Conservation (phyloP, 2,888 invertebrate species). For the Thera britannica region DNA sequence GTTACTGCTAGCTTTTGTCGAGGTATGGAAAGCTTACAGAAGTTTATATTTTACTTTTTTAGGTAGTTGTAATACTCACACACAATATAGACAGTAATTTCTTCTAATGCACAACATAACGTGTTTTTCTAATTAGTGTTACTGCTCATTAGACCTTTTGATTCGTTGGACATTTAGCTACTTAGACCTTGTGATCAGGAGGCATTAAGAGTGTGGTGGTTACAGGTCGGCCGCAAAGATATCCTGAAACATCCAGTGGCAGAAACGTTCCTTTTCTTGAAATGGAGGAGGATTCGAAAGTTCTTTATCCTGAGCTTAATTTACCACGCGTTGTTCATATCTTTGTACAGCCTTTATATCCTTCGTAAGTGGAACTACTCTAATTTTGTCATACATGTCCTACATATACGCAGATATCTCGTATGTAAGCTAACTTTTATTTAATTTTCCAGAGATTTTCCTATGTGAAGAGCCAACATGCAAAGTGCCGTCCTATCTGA, state of each 20-base stretch:
- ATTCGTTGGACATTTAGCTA: too few relatives aligned
- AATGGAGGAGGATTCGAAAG: constrained; percentile 93
- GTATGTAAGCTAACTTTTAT: not conserved
- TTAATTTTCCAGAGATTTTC: constrained; percentile 76
- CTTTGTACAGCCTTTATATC: constrained; percentile 90
- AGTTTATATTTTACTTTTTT: not conserved
- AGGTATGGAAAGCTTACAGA: constrained; percentile 62
- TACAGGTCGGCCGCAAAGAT: constrained; percentile 89
- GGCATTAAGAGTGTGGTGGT: not conserved
- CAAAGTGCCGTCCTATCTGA: constrained; percentile 67
- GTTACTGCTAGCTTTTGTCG: constrained; percentile 88
- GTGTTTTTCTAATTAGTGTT: too few relatives aligned
- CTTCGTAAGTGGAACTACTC: constrained; percentile 77
- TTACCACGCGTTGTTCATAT: constrained; percentile 91
- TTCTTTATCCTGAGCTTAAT: constrained; percentile 92
- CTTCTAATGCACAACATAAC: too few relatives aligned
- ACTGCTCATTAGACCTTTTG: too few relatives aligned
- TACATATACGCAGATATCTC: not conserved
- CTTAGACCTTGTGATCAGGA: not conserved
- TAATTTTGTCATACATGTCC: too few relatives aligned
- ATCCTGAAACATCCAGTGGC: constrained; percentile 93
- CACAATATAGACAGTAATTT: too few relatives aligned
- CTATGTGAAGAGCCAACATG: constrained; percentile 76
- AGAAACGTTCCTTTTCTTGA: constrained; percentile 92
- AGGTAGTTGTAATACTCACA: too few relatives aligned